A percentile compares a stretch with the other conserved stretches of the same genome.
phyloP scores from a whole-genome alignment of 2,113 vertebrate species.

The Leuciscus idus region DNA sequence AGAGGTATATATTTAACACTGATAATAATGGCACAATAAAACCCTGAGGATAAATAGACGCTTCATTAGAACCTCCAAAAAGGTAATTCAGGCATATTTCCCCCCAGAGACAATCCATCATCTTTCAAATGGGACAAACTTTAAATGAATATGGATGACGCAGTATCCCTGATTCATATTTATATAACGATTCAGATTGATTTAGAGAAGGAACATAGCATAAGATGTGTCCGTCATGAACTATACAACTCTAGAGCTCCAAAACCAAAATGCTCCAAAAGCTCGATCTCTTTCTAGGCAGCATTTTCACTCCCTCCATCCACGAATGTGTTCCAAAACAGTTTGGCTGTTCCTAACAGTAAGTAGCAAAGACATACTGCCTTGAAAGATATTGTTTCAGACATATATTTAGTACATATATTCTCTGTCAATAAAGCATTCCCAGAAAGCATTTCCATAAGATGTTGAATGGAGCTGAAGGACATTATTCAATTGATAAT shows the following conservation, averaged over 20 bases:
- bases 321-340: not conserved
- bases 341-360: not conserved
- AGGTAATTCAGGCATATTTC: constrained; percentile 56
- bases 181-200: constrained; percentile 61
- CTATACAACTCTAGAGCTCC: not conserved
- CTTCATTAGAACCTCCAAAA: constrained; percentile 46
- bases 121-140: constrained; percentile 63
- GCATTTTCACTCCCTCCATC: not conserved
- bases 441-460: too few species aligned
- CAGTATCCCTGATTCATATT: constrained; percentile 62
- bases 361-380: not conserved
- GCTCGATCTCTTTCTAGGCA: not conserved
- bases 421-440: too few species aligned
- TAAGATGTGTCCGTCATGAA: not conserved
- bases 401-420: not conserved
- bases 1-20: not conserved
- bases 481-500: too few species aligned
- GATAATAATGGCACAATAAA: not conserved
- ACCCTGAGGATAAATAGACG: constrained; percentile 20
- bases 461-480: too few species aligned
- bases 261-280: not conserved
- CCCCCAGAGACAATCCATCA: constrained; percentile 65
- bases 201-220: not conserved
- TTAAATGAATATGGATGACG: constrained; percentile 76
- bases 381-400: not conserved